These are phyloP conservation scores for Thamnaconus septentrionalis DNA, from an alignment of 2,113 vertebrate species.

Conservation along the genomic window DNA sequence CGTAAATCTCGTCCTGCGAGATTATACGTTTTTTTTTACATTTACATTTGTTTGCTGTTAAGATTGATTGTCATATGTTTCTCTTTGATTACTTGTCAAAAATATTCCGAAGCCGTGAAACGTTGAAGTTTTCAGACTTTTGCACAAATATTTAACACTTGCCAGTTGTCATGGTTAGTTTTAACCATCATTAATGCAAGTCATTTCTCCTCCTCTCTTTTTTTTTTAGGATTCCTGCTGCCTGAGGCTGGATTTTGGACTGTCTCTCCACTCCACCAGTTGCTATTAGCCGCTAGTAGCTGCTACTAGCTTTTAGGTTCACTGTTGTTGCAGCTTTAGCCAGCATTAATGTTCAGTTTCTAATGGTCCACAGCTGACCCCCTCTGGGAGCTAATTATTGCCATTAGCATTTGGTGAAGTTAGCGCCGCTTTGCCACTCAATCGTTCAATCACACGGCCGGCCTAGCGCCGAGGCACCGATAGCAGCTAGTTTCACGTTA, in stretches of 20 bases:
- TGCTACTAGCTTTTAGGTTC: background rate
- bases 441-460: background rate
- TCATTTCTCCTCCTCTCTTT: constrained; percentile 1
- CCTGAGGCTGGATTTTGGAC: constrained; percentile 15
- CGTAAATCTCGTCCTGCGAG: no score
- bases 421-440: constrained; percentile 2
- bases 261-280: constrained; percentile 2
- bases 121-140: no score
- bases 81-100: no score
- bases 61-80: no score
- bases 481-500: constrained; percentile 39
- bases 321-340: background rate
- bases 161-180: no score
- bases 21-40: no score
- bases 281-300: background rate
- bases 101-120: no score
- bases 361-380: constrained; percentile 6
- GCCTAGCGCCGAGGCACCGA: constrained; percentile 2
- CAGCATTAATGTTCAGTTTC: constrained; percentile 13
- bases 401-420: background rate
- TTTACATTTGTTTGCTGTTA: no score
- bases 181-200: background rate
- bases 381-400: constrained; percentile 1
- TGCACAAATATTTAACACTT: no score
- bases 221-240: constrained; percentile 35